Conservation (phyloP, 2,113 vertebrate species). For the Cebidichthys violaceus region DNA sequence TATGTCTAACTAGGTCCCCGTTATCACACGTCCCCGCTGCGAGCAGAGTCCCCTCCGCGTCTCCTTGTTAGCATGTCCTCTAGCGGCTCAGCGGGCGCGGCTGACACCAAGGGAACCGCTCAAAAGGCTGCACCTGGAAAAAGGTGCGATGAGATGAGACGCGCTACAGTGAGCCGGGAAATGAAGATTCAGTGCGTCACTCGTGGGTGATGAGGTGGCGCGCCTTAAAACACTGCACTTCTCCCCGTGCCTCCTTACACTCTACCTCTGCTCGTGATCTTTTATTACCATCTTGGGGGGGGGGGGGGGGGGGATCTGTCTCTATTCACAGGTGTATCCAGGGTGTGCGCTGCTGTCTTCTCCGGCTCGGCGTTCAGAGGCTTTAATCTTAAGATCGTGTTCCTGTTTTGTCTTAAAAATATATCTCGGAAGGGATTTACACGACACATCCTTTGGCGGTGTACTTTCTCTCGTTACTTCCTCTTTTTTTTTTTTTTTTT, state of each 20-base stretch:
- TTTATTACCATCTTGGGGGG: constrained; percentile 33
- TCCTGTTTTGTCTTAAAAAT: constrained; percentile 25
- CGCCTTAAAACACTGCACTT: constrained; percentile 66
- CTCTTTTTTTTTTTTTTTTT: neutral
- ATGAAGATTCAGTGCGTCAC: constrained; percentile 78
- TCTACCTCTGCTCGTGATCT: constrained; percentile 65
- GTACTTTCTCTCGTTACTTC: constrained; percentile 31
- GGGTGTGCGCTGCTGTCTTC: constrained; percentile 33
- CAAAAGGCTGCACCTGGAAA: constrained; percentile 73
- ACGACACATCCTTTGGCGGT: neutral
- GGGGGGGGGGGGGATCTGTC: constrained; percentile 23
- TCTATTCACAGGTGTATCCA: constrained; percentile 62
- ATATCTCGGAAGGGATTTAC: constrained; percentile 2
- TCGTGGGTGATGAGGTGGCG: constrained; percentile 64
- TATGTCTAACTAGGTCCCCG: constrained; percentile 30
- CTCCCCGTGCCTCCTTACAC: constrained; percentile 40
- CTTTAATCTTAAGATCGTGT: constrained; percentile 35
- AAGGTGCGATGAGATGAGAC: constrained; percentile 78
- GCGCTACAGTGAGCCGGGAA: constrained; percentile 81
- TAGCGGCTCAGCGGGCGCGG: constrained; percentile 48
- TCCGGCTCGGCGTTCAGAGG: constrained; percentile 1
- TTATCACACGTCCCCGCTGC: constrained; percentile 42
- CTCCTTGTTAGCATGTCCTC: constrained; percentile 81
- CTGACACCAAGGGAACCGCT: constrained; percentile 57
- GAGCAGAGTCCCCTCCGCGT: constrained; percentile 51